These are phyloP conservation scores for Rhagoletis zephyria DNA, from an alignment of 1,140 invertebrate genomes.

Conservation along the genomic window DNA sequence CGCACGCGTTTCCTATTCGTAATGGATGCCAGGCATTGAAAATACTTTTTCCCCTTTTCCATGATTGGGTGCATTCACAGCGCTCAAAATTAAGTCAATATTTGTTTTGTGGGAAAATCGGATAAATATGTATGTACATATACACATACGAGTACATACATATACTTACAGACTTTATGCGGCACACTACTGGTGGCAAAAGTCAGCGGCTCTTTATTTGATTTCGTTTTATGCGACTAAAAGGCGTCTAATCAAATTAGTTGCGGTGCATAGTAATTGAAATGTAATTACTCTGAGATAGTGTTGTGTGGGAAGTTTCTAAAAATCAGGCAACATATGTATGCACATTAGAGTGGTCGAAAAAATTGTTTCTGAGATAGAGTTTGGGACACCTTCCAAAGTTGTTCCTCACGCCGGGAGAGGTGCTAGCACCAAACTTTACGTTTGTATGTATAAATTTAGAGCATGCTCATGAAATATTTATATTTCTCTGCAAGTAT, in stretches of 20 bases:
- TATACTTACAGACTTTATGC: background rate
- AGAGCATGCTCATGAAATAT: no score
- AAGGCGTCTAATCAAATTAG: slow-evolving; percentile 49
- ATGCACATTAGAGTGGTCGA: no score
- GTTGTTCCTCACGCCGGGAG: no score
- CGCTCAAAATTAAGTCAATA: slow-evolving; percentile 36
- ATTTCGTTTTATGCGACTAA: slow-evolving; percentile 10
- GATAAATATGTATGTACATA: background rate
- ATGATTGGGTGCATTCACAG: background rate
- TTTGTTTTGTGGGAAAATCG: slow-evolving; percentile 48
- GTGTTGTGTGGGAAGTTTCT: slow-evolving; percentile 15
- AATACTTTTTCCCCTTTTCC: background rate
- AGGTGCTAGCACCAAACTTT: no score
- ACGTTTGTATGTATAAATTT: no score
- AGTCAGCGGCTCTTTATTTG: background rate
- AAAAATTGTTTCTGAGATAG: no score
- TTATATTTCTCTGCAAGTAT: no score
- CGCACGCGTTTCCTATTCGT: slow-evolving; percentile 47
- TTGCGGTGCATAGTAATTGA: slow-evolving; percentile 39
- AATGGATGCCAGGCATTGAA: slow-evolving; percentile 40
- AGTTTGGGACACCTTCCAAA: no score
- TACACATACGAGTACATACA: background rate
- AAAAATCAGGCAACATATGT: background rate
- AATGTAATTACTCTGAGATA: slow-evolving; percentile 1
- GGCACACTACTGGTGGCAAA: background rate